These are phyloP conservation scores for Bibio marci DNA, from an alignment of 2,888 invertebrate genomes.

Conservation along the genomic window DNA sequence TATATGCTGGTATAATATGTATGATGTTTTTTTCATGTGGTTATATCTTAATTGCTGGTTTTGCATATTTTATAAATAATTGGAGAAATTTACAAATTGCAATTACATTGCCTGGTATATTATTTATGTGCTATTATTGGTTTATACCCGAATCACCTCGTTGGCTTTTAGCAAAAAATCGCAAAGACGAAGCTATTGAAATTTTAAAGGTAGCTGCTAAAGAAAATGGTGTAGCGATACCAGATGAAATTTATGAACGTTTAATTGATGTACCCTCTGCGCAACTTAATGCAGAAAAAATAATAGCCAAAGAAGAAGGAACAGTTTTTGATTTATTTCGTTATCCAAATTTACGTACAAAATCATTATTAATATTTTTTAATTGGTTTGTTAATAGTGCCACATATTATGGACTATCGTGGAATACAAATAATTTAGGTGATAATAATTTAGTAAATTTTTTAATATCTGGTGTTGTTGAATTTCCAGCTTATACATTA, in stretches of 20 bases:
- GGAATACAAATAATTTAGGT: slow-evolving; percentile 50
- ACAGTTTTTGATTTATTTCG: slow-evolving; percentile 41
- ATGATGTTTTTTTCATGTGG: slow-evolving; percentile 48
- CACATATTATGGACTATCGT: slow-evolving; percentile 61
- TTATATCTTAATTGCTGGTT: slow-evolving; percentile 39
- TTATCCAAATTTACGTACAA: slow-evolving; percentile 44
- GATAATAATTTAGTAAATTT: slow-evolving; percentile 58
- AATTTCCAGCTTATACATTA: slow-evolving; percentile 46
- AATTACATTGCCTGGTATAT: slow-evolving; percentile 42
- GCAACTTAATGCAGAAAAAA: no score
- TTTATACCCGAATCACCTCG: slow-evolving; percentile 45
- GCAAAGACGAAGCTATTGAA: slow-evolving; percentile 11
- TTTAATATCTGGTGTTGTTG: slow-evolving; percentile 31
- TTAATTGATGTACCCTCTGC: no score
- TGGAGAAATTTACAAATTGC: slow-evolving; percentile 44
- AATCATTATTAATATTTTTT: slow-evolving; percentile 50
- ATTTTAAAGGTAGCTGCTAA: not conserved
- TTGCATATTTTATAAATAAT: slow-evolving; percentile 42
- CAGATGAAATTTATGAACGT: not conserved
- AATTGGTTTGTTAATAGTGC: slow-evolving; percentile 65
- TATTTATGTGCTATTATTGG: slow-evolving; percentile 44
- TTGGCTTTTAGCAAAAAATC: slow-evolving; percentile 47
- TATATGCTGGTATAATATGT: slow-evolving; percentile 45
- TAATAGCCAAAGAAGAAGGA: no score
- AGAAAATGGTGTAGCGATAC: not conserved